Evolutionary conservation across 2,888 invertebrate species (phyloP).

Genomic region (Drosophila kuntzei): DNA sequence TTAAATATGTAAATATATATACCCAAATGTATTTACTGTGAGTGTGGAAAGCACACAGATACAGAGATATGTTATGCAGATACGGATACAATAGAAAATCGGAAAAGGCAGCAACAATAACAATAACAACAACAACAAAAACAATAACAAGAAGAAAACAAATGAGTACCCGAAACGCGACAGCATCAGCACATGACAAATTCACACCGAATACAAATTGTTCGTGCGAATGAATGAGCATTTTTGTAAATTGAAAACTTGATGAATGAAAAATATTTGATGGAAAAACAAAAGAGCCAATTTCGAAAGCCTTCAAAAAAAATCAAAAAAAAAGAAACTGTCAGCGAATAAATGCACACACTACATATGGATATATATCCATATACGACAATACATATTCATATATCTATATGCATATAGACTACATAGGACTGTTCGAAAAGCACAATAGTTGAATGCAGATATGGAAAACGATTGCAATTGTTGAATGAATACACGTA

Average conservation of each 20-base stretch:
- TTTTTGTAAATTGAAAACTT: slow-evolving; percentile 83
- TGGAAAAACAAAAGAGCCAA: slow-evolving; percentile 80
- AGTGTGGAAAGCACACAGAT: slow-evolving; percentile 26
- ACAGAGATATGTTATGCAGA: slow-evolving; percentile 18
- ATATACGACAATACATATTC: slow-evolving; percentile 2
- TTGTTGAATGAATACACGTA: slow-evolving; percentile 22
- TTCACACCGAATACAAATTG: slow-evolving; percentile 82
- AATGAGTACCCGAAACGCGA: slow-evolving; percentile 35
- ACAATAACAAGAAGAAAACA: slow-evolving; percentile 42
- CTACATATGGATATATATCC: slow-evolving; percentile 8
- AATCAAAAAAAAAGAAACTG: slow-evolving; percentile 38
- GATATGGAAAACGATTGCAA: slow-evolving; percentile 31
- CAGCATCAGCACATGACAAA: slow-evolving; percentile 74
- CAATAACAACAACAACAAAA: no score
- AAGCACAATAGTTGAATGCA: slow-evolving; percentile 28
- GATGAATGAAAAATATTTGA: slow-evolving; percentile 83
- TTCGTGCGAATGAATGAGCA: slow-evolving; percentile 79
- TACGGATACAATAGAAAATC: slow-evolving; percentile 23
- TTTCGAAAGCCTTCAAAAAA: slow-evolving; percentile 39
- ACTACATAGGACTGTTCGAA: slow-evolving; percentile 6
- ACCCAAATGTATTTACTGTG: slow-evolving; percentile 14
- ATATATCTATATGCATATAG: not conserved
- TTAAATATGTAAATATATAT: slow-evolving; percentile 15
- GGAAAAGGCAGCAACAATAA: slow-evolving; percentile 16
- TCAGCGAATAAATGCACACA: slow-evolving; percentile 60